Evolutionary conservation across 2,797 vertebrate species (phyloP).

Genomic region (Hypotaenidia philippensis): DNA sequence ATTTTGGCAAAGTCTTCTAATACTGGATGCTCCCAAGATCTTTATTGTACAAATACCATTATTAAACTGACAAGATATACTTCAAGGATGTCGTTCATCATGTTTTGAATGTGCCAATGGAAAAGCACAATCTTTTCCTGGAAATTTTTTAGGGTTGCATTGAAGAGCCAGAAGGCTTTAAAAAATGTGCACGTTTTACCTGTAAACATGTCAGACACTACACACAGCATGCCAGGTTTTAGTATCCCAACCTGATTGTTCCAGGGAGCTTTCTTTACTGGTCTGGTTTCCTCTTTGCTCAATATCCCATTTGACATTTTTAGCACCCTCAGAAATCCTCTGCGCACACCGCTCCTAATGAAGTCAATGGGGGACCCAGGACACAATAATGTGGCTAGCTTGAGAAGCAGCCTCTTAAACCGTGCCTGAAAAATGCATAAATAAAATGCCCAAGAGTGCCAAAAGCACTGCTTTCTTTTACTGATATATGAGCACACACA

Average conservation of each 20-base stretch:
- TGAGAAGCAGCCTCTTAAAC: constrained; percentile 24
- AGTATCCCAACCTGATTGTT: not conserved
- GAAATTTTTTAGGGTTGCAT: not conserved
- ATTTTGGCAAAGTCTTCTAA: not conserved
- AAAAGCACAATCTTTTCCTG: not conserved
- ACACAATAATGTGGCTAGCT: not conserved
- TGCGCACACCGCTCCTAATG: not conserved
- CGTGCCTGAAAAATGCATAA: not conserved
- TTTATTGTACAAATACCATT: not conserved
- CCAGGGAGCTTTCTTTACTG: constrained; percentile 30
- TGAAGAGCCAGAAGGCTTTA: not conserved
- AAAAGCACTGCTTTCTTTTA: not conserved
- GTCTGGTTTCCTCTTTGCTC: not conserved
- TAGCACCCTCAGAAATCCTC: constrained; percentile 42
- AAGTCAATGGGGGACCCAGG: not conserved
- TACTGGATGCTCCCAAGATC: not conserved
- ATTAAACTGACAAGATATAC: not conserved
- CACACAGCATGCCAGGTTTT: not conserved
- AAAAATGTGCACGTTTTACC: not conserved
- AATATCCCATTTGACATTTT: not conserved
- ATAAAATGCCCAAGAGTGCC: not conserved
- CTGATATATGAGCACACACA: not conserved
- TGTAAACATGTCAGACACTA: not conserved
- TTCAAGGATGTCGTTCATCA: not conserved
- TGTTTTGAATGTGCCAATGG: not conserved